These are phyloP conservation scores for Himalopsyche phryganea DNA, from an alignment of 1,140 invertebrate genomes.

Conservation along the genomic window DNA sequence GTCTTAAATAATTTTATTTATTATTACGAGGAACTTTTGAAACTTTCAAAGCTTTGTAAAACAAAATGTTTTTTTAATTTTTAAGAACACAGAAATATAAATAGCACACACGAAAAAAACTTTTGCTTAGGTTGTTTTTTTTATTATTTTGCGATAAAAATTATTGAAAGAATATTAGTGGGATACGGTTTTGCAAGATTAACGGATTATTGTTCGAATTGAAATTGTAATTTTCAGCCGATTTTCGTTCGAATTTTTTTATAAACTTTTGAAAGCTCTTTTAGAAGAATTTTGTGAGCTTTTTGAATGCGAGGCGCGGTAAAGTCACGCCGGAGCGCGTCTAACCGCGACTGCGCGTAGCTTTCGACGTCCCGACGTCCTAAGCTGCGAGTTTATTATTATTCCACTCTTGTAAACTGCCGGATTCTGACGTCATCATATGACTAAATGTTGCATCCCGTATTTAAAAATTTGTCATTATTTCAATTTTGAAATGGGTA, in stretches of 20 bases:
- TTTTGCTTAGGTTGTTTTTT: too few relatives aligned
- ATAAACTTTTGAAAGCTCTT: neutral
- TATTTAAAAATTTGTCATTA: too few relatives aligned
- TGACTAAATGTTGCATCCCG: slow-evolving; percentile 12
- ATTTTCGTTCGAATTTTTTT: too few relatives aligned
- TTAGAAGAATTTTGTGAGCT: neutral
- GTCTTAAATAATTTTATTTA: too few relatives aligned
- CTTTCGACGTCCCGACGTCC: neutral
- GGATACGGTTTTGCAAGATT: too few relatives aligned
- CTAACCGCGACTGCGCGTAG: slow-evolving; percentile 23
- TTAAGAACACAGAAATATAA: neutral
- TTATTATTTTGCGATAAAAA: too few relatives aligned
- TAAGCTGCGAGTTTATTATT: slow-evolving; percentile 5
- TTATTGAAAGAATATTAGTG: too few relatives aligned
- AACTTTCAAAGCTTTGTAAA: neutral
- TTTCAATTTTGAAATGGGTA: too few relatives aligned
- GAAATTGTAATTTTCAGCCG: too few relatives aligned
- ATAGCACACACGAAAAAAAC: too few relatives aligned
- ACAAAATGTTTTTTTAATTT: neutral
- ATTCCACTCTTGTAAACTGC: slow-evolving; percentile 6
- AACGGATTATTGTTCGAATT: too few relatives aligned
- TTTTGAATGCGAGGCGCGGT: slow-evolving; percentile 19
- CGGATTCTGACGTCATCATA: neutral
- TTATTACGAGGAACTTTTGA: neutral
- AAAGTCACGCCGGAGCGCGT: slow-evolving; percentile 22